Percentiles rank a stretch among this genome's conserved stretches.
Evolutionary conservation across 64 coral and sea anemone species (phyloP).

Genomic region (Astreopora myriophthalma): DNA sequence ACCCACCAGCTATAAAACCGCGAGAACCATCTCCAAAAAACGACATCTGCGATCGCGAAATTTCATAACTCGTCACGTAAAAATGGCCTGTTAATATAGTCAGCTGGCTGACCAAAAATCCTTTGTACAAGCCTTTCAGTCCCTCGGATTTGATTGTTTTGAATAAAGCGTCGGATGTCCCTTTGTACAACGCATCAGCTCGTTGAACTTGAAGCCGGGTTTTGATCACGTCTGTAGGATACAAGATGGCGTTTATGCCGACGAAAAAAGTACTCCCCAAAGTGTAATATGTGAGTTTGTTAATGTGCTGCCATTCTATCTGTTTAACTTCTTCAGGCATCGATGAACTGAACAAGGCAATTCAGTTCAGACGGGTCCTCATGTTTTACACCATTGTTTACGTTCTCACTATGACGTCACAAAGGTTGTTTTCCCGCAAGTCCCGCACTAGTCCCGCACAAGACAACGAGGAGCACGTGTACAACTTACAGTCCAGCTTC

Average conservation of each 20-base stretch:
- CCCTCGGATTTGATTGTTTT: constrained; percentile 80
- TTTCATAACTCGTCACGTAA: constrained; percentile 83
- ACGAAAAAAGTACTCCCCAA: constrained; percentile 67
- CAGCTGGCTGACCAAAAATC: constrained; percentile 70
- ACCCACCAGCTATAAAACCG: constrained; percentile 80
- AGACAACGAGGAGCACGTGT: too few species aligned
- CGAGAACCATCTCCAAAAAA: constrained; percentile 52
- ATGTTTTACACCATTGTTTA: too few species aligned
- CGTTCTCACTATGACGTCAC: too few species aligned
- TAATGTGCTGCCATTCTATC: constrained; percentile 84
- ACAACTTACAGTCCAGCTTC: too few species aligned
- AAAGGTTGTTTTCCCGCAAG: too few species aligned
- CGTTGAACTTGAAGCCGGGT: constrained; percentile 90
- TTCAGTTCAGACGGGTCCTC: neutral
- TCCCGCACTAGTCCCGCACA: too few species aligned
- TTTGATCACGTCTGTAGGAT: constrained; percentile 75
- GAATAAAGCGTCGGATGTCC: constrained; percentile 71
- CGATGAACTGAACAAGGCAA: neutral
- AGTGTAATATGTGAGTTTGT: constrained; percentile 71
- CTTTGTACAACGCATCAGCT: constrained; percentile 60
- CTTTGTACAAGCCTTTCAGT: constrained; percentile 78
- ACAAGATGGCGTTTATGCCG: constrained; percentile 55
- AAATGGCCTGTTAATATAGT: constrained; percentile 69
- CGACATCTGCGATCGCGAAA: constrained; percentile 74
- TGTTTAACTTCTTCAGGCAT: constrained; percentile 86